Base-by-base conservation (phyloP, 2,113 vertebrate species). In the Alethe diademata region DNA sequence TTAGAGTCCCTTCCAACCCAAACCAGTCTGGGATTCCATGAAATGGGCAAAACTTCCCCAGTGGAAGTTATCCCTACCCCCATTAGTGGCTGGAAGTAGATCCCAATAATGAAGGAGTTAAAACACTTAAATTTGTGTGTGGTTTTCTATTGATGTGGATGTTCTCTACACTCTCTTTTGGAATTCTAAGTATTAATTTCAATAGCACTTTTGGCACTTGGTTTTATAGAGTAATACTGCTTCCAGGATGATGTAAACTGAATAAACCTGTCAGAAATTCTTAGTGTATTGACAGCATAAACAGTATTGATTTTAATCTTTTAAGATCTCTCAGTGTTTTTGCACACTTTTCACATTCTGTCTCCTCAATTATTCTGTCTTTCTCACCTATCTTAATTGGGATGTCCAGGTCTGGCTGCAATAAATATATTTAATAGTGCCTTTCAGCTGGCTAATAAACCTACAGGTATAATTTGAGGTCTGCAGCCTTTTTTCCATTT, bases 391-490 rank as follows among this genome's bases (percentile, higher is more conserved):
- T 40, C 56, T 78, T 90, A 84, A 74, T 43, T 73, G 72, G 75
- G 76, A 90, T 11, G 10, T 43, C 58, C 53, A 76, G 43, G 33
- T 58, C 67, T 70, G 11, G 22, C 78, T 83, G 38, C n/a, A 66
- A 66, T 73, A 92, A 85, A 92, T 79, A 61, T 53, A 90, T 58
- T 94, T 75, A 85, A 83, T 25, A 70, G 65, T 19, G 71, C 42
- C 62, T 69, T 31, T 90, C 66, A 88, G 74, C 66, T 90, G 81
- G 40, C 28, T 93, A 76, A 70, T 76, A 70, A 88, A 94, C 45
- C 33, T 35, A 24, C 19, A 72, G 28, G 11, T 35, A 22, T 79
- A 57, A 82, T 35, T 72, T 86, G 80, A 92, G 48, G 26, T 85
- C 70, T 90, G 31, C 10, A 65, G 71, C 29, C 36, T 57, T 78